Evolutionary conservation across 1,140 invertebrate species (phyloP).

Genomic region (Leptonema lineaticorne): DNA sequence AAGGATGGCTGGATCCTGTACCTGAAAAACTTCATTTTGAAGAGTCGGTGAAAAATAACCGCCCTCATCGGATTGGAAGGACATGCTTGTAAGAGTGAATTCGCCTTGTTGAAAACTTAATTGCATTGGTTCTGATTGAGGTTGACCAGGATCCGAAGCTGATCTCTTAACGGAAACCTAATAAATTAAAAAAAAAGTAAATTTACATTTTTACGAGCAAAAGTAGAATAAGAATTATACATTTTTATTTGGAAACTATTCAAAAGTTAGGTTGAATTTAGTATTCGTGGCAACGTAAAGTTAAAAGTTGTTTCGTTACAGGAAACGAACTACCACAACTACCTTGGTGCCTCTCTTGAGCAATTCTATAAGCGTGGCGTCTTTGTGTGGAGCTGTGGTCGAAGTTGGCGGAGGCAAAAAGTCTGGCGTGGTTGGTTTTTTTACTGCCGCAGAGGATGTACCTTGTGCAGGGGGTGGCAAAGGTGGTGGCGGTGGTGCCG

Average conservation of each 20-base stretch:
- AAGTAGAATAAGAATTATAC: not conserved
- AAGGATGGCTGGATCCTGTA: conserved; percentile 67
- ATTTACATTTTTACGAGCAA: not conserved
- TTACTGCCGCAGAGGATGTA: conserved; percentile 54
- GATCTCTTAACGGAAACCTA: conserved; percentile 53
- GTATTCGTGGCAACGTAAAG: too few relatives aligned
- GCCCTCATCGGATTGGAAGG: conserved; percentile 66
- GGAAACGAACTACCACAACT: too few relatives aligned
- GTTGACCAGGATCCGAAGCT: conserved; percentile 66
- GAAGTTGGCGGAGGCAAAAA: conserved; percentile 61
- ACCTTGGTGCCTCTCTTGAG: conserved; percentile 71
- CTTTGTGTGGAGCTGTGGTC: conserved; percentile 61
- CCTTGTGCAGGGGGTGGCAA: conserved; percentile 54
- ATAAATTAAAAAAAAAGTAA: not conserved
- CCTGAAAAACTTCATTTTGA: conserved; percentile 77
- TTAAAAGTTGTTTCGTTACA: not conserved
- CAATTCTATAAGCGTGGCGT: conserved; percentile 61
- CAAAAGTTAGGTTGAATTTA: too few relatives aligned
- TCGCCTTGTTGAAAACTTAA: conserved; percentile 60
- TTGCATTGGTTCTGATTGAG: conserved; percentile 57
- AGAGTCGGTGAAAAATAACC: conserved; percentile 72
- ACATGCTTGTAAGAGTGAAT: conserved; percentile 66
- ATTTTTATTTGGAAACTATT: too few relatives aligned
- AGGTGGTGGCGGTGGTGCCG: conserved; percentile 57
- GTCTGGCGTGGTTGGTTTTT: conserved; percentile 46